Conservation (phyloP, 2,888 invertebrate species). For the Julus scandinavius region DNA sequence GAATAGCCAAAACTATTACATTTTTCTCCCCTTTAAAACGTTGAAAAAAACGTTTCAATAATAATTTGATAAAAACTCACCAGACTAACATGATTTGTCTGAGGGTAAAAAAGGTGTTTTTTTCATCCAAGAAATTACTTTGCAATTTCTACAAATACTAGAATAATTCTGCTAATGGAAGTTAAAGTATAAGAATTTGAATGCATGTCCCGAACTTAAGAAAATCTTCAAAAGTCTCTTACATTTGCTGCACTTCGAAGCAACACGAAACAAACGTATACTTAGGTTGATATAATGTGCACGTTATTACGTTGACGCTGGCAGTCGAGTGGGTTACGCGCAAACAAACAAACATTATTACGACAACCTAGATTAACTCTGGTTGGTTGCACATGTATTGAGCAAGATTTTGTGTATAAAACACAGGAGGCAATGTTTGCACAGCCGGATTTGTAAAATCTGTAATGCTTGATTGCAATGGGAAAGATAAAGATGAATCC, state of each 20-base stretch:
- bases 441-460: background rate
- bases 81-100: background rate
- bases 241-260: no score
- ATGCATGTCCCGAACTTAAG: background rate
- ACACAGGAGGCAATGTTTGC: slow-evolving; percentile 21
- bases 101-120: background rate
- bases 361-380: background rate
- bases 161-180: background rate
- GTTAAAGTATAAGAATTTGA: background rate
- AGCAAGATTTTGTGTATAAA: slow-evolving; percentile 49
- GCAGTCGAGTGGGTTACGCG: no score
- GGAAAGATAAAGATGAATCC: slow-evolving; percentile 10
- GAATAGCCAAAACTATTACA: no score
- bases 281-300: no score
- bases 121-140: background rate
- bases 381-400: slow-evolving; percentile 40
- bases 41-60: no score
- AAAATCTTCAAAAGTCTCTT: background rate
- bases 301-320: no score
- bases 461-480: slow-evolving; percentile 4
- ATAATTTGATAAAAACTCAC: no score
- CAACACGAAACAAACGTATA: no score
- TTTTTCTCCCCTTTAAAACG: no score
- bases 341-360: background rate
- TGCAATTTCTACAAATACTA: background rate